Base-by-base conservation (phyloP, 2,888 invertebrate species). In the Ophion slaviceki region DNA sequence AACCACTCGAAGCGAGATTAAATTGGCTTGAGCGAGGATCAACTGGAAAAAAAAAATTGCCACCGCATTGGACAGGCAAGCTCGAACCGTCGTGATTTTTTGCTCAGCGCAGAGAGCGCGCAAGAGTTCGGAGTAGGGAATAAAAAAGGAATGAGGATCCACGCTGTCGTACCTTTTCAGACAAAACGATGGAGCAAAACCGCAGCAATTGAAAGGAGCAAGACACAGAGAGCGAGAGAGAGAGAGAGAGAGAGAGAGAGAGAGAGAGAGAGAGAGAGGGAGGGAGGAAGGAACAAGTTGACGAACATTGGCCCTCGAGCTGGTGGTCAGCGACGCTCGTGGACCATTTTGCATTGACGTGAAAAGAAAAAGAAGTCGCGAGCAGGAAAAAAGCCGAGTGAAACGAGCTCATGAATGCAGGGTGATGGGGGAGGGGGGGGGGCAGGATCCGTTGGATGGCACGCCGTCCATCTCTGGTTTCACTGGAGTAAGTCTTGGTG, bases 311-410 rank as follows among this genome's bases (percentile, higher is more conserved):
- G 71, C 72, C 61, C 47, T 62, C 17, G 62, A n/a, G 61, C 40
- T 70, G 32, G 66, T 59, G 74, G 67, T 79, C 74, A 74, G 53
- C 78, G 83, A 67, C 36, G 45, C 66, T 47, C 62, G 67, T 8
- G 61, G 79, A 74, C 74, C 40, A 61, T 83, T 78, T 72, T 78
- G 61, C 74, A 67, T 47, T 11, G 68, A 78, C 40, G 78, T 79
- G 68, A 79, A 83, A 75, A 64, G 64, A 57, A 79, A 80, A 83
- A 80, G 74, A 74, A 83, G 24, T 74, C 59, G 59, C 40, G 68
- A 59, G 78, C 20, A 7, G 17, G 57, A 67, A 66, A 77, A 77
- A 82, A 61, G 62, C 36, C 61, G 45, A 71, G 40, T 20, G 67
- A 45, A 66, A 47, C 57, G 17, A 67, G 67, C 59, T 40, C 8